Evolutionary conservation across 2,797 vertebrate genomes (phyloP), one percentile per base, ranked within the genome.

Genomic region (Cyprinella venusta): DNA sequence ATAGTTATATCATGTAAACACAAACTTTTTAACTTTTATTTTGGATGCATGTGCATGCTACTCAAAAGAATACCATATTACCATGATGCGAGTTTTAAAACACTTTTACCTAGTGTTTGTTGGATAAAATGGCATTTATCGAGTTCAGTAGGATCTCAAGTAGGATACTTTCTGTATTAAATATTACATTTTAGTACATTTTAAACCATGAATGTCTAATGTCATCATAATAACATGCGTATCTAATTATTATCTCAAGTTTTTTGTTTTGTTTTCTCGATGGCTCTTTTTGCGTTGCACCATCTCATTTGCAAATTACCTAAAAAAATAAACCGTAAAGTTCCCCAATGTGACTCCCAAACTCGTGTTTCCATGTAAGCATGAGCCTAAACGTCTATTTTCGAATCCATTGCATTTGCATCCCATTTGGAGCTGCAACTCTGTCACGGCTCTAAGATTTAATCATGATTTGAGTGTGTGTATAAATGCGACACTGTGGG

Each of bases 381-480:
- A 30, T 15, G 16, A n/a, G 26, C 13, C 26, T 33, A 42, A 38
- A 45, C 4, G 5, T 64, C 67, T 74, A 50, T 81, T 30, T 61
- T 80, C 30, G 52, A 65, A 69, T 26, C 50, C n/a, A 21, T 56
- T 33, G 21, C 19, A 48, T 72, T 74, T n/a, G 69, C 68, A 38
- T 36, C 26, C 30, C 69, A 64, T 81, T 81, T 64, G 18, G 26
- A 50, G 54, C 56, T 50, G 40, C 38, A 52, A 65, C 69, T 38
- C 80, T 10, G 70, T 75, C 80, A 81, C 30, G 69, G 40, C 52
- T 74, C 42, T 81, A 24, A 81, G 80, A 81, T 81, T 81, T 81
- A 81, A 81, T 81, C 70, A 81, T 50, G 80, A 81, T 81, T 52
- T 74, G 80, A 65, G 80, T 26, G 80, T 30, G 59, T 64, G 80